Base-by-base conservation (phyloP, 2,113 vertebrate species). In the Sorex fumeus region DNA sequence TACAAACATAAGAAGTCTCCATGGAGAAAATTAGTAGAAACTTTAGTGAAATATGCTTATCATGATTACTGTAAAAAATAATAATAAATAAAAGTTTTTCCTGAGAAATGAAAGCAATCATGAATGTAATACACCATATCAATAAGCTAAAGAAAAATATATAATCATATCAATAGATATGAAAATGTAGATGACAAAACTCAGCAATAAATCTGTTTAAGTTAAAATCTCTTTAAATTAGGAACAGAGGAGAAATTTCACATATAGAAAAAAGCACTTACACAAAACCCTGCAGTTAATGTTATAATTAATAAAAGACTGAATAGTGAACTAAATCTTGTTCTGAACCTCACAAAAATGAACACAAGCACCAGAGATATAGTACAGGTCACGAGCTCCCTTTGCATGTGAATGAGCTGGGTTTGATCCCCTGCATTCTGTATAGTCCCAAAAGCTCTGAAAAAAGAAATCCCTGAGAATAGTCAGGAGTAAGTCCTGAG, bases 131-230 rank as follows among this genome's bases (percentile, higher is more conserved):
- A 23, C 1, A 91, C 43, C 62, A 9, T 80, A 76, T 87, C 18
- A 76, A 83, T 16, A 83, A 18, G 21, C 0, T 83, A 75, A 93
- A n/a, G 23, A 27, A 60, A 91, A 94, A 25, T n/a, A 57, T 28
- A 67, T 25, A 83, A 32, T 79, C 19, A 36, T 66, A 45, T 34
- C 11, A 67, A 79, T 27, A 76, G 30, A 77, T 71, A 71, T 60
- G 27, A 75, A 62, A 82, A 83, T 74, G 18, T 19, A 66, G 74
- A 34, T 96, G 77, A 75, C 45, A 91, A 87, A 91, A 91, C 84
- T 6, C 8, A 36, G 30, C 10, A 64, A 1, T 30, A 10, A 74
- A 78, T 91, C 13, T 60, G 62, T 18, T 15, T 70, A 86, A 53
- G 34, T 53, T 8, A 53, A 84, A 34, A 21, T 60, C 50, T 50